Evolutionary conservation across 2,797 vertebrate species (phyloP), one percentile per base, ranked within the genome.

Genomic region (Argya squamiceps): DNA sequence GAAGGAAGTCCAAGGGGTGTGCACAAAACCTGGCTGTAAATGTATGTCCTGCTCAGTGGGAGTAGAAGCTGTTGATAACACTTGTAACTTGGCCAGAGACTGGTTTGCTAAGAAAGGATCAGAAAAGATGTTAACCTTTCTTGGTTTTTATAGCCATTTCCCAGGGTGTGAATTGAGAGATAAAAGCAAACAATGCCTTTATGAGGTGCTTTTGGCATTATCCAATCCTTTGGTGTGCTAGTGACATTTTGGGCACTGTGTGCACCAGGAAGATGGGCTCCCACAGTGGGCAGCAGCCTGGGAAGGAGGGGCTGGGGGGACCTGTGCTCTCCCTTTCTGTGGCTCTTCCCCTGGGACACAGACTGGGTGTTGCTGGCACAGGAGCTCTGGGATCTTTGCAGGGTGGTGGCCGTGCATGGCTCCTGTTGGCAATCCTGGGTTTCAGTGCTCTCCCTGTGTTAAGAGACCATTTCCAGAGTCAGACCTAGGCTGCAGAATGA

Each of bases 231-330:
- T 16, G 43, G 37, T 53, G 84, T 74, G 21, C 30, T 52, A 5
- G 52, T 39, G 50, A 11, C 15, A 5, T 44, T 59, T 70, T 56
- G n/a, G n/a, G 21, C 0, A 0, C 36, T 0, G 0, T 15, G n/a
- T 5, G 1, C 46, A 53, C 10, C 20, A 15, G 14, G 41, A 46
- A 26, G 29, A 26, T 32, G 36, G 24, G 11, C 23, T 71, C 5
- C 6, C 18, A 34, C 49, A 68, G 7, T 1, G 0, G 3, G 2
- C 30, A 49, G 29, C 56, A 50, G 47, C 22, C 19, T 39, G 53
- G 32, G 34, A 41, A 64, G 58, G 49, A 68, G 56, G 15, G 44
- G 27, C 43, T 55, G 11, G 36, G 26, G 20, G 20, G 5, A 17
- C 26, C 23, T 36, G 26, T 27, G 46, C 27, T 76, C 12, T 88